phyloP scores from a whole-genome alignment of 2,113 vertebrate species.

The Campylomormyrus numenius region DNA sequence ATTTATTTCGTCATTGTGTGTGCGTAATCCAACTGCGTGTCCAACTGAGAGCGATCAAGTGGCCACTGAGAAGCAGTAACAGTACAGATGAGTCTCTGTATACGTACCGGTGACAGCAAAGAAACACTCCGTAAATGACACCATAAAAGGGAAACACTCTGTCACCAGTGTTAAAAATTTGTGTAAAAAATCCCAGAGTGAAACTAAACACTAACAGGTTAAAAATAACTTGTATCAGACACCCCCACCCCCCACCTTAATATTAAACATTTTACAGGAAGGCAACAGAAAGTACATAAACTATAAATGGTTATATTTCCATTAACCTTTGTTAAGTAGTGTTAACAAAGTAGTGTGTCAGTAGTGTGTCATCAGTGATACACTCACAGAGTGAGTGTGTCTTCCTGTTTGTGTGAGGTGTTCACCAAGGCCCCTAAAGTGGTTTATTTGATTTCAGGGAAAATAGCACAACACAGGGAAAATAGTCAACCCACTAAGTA shows the following conservation, averaged over 20 bases:
- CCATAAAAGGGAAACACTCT: background rate
- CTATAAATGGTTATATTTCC: background rate
- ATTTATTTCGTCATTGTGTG: background rate
- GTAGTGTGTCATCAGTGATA: background rate
- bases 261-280: constrained; percentile 4
- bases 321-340: background rate
- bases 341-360: too few relatives aligned
- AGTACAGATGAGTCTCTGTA: background rate
- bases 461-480: background rate
- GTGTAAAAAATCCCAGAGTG: background rate
- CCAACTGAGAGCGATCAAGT: background rate
- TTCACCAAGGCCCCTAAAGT: background rate
- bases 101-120: background rate
- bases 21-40: background rate
- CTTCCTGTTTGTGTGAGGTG: background rate
- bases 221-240: background rate
- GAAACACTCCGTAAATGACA: background rate
- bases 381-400: background rate
- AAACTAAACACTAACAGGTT: background rate
- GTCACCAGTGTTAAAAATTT: background rate
- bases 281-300: background rate
- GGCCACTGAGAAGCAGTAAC: background rate
- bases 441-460: background rate
- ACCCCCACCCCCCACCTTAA: background rate
- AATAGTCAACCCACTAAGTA: background rate